Evolutionary conservation across 2,888 invertebrate genomes (phyloP).

Genomic region (Aphelenchoides bicaudatus): DNA sequence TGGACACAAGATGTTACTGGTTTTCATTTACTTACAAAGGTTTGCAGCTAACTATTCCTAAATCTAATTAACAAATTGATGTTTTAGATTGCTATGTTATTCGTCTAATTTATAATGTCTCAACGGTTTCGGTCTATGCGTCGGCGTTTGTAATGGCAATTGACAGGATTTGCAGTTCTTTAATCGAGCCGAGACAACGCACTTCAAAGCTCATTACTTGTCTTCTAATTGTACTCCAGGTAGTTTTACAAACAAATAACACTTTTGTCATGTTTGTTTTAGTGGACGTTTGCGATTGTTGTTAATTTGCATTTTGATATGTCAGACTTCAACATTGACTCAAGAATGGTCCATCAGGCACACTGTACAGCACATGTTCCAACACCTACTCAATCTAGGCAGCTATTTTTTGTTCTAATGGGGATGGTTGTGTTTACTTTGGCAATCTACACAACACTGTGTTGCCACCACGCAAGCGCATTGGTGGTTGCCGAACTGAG

Average conservation of each 20-base stretch:
- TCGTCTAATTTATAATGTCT: slow-evolving; percentile 28
- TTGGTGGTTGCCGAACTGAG: slow-evolving; percentile 25
- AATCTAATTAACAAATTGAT: no score
- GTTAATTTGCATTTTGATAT: slow-evolving; percentile 5
- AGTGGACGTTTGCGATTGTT: slow-evolving; percentile 23
- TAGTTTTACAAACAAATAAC: no score
- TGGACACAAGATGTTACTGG: slow-evolving; percentile 38
- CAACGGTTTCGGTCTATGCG: slow-evolving; percentile 24
- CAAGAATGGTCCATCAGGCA: slow-evolving; percentile 7
- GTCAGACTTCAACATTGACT: background rate
- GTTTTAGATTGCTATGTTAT: slow-evolving; percentile 23
- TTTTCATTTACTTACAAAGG: slow-evolving; percentile 26
- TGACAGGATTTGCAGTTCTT: slow-evolving; percentile 1
- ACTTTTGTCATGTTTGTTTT: background rate
- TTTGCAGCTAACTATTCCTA: no score
- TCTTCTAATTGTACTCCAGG: background rate
- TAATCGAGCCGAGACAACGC: background rate
- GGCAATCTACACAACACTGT: slow-evolving; percentile 30
- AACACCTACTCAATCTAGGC: slow-evolving; percentile 30
- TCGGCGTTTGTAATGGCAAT: slow-evolving; percentile 25
- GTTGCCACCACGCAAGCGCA: background rate
- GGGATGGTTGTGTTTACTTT: slow-evolving; percentile 30
- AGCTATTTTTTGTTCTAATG: slow-evolving; percentile 31
- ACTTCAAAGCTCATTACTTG: background rate
- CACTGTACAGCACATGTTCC: slow-evolving; percentile 33